Base-by-base conservation (phyloP, 2,113 vertebrate genomes). In the Alces alces region DNA sequence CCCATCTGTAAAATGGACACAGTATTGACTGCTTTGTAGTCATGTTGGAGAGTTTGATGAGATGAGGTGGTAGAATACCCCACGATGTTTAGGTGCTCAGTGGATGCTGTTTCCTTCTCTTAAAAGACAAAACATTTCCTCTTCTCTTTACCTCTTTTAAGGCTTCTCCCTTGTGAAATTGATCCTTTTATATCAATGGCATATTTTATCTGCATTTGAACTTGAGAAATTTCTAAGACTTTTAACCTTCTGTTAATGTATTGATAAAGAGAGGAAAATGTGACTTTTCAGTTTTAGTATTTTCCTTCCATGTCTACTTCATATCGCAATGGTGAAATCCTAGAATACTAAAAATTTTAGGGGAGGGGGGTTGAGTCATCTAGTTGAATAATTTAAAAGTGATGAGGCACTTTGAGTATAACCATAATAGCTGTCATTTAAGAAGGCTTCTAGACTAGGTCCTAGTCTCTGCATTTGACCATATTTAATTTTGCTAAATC, bases 271-370 rank as follows among this genome's bases (percentile, higher is more conserved):
- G 33, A 97, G 60, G 91, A 28, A 52, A 94, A 88, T 45, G 80
- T 78, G 54, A 93, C 27, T 91, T 36, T 95, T 94, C 19, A 78
- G 30, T 86, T 82, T 93, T 25, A 83, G 6, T 55, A 58, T 90
- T 97, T 97, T 95, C 52, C 91, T 92, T 86, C 47, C 19, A 3
- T 86, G 8, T 82, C 82, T 9, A 55, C 7, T 96, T 95, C 89
- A 17, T 92, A 57, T 61, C 19, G 2, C 14, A 58, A 43, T 3
- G 25, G 17, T 91, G 55, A 91, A 92, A 79, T 88, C 23, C 7
- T 17, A 95, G 50, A 91, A 76, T 47, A 54, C 17, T 82, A 61
- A 95, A 61, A 85, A 43, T 28, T 58, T 89, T 16, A 2, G 17
- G 23, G 19, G 7, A 1, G 2, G 15, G 6, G 2, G 2, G 17